Conservation (phyloP, 2,113 vertebrate genomes). For the Phocoena phocoena region DNA sequence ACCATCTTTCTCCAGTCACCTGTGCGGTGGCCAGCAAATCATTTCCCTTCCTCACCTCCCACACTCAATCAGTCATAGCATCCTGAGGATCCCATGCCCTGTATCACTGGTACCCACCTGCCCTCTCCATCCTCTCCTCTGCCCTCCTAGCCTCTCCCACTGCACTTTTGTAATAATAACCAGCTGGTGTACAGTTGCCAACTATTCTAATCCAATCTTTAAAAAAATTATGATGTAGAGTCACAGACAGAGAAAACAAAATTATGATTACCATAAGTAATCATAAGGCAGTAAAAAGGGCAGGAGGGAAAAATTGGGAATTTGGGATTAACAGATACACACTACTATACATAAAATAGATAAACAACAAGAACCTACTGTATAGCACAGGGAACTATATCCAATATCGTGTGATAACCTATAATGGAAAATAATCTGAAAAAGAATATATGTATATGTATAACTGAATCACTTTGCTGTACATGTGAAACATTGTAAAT, state of each 20-base stretch:
- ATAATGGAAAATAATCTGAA: not conserved
- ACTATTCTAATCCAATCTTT: not conserved
- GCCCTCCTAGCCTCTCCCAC: not conserved
- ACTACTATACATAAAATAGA: not conserved
- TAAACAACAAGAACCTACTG: not conserved
- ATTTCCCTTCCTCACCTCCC: not conserved
- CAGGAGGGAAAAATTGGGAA: not conserved
- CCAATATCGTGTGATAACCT: not conserved
- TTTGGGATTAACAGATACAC: not conserved
- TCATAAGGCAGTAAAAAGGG: not conserved
- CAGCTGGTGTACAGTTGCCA: too few relatives aligned
- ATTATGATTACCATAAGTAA: not conserved
- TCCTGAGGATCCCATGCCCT: accelerated
- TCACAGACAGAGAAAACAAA: not conserved
- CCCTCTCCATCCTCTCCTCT: not conserved
- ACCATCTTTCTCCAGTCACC: not conserved
- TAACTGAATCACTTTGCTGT: not conserved
- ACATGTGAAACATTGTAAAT: not conserved
- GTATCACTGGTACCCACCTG: accelerated
- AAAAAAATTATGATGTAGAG: not conserved
- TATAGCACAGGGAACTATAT: not conserved
- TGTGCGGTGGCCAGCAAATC: not conserved
- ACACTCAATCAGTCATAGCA: accelerated
- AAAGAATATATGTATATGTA: not conserved
- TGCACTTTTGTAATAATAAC: not conserved